Percentiles rank a stretch among this genome's conserved stretches.
Evolutionary conservation across 2,797 vertebrate genomes (phyloP).

Genomic region (Oreortyx pictus): DNA sequence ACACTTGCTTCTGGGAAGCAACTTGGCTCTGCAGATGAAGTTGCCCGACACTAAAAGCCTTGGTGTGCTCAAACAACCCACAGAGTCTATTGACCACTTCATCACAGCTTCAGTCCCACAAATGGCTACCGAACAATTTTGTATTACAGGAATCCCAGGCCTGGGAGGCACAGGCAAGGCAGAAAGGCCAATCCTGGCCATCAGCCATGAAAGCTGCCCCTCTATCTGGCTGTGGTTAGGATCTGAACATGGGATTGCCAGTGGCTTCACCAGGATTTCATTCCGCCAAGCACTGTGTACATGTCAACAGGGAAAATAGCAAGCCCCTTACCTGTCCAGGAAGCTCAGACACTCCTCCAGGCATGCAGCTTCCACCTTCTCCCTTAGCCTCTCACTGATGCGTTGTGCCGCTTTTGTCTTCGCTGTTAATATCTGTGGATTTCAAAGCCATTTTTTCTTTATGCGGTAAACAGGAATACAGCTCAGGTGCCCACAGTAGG

Average conservation of each 20-base stretch:
- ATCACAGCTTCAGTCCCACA: not conserved
- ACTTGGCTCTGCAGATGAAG: fast-evolving
- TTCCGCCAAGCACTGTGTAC: not conserved
- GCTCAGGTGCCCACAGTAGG: not conserved
- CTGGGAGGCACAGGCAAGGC: not conserved
- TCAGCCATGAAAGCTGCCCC: fast-evolving
- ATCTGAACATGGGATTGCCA: not conserved
- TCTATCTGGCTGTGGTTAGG: not conserved
- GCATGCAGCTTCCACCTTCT: conserved; percentile 48
- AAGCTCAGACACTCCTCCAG: conserved; percentile 53
- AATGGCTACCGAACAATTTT: not conserved
- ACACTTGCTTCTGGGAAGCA: not conserved
- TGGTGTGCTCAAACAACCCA: not conserved
- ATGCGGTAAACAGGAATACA: not conserved
- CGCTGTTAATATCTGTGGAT: conserved; percentile 50
- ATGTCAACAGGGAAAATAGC: not conserved
- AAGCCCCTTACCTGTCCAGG: conserved; percentile 61
- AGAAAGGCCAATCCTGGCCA: not conserved
- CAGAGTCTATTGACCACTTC: not conserved
- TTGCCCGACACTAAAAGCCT: not conserved
- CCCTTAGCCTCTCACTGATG: not conserved
- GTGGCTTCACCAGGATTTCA: not conserved
- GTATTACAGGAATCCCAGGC: not conserved
- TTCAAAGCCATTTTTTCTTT: not conserved
- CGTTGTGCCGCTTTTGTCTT: not conserved